A percentile compares a stretch with the other conserved stretches of the same genome.
Evolutionary conservation across 2,797 vertebrate species (phyloP).

Genomic region (Amniataba percoides): DNA sequence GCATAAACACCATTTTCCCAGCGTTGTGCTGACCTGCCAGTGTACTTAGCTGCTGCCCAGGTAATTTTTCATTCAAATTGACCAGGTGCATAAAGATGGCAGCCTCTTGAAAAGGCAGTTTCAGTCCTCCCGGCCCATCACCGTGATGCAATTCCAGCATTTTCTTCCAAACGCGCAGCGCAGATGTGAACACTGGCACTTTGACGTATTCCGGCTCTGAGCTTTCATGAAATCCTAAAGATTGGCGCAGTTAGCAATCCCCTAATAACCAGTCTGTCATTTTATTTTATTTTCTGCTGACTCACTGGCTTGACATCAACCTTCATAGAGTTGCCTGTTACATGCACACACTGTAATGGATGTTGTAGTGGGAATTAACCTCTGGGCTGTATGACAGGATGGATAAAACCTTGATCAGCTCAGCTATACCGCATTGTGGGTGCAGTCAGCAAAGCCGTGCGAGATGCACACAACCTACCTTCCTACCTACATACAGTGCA

Average conservation of each 20-base stretch:
- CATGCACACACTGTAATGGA: background rate
- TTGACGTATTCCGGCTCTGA: slow-evolving; percentile 10
- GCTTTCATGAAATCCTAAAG: slow-evolving; percentile 26
- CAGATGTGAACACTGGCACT: slow-evolving; percentile 58
- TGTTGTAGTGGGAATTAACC: slow-evolving; percentile 1
- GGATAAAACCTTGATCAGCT: slow-evolving; percentile 21
- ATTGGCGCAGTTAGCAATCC: background rate
- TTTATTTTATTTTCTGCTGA: slow-evolving; percentile 18
- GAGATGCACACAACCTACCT: slow-evolving; percentile 1
- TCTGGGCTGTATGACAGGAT: background rate
- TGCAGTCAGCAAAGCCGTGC: background rate
- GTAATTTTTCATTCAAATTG: slow-evolving; percentile 84
- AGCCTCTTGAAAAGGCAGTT: slow-evolving; percentile 75
- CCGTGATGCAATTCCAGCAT: slow-evolving; percentile 51
- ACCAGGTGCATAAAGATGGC: slow-evolving; percentile 82
- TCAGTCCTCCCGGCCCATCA: slow-evolving; percentile 52
- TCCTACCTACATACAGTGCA: slow-evolving; percentile 6
- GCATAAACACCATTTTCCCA: slow-evolving; percentile 71
- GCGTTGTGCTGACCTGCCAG: slow-evolving; percentile 80
- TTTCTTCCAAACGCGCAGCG: slow-evolving; percentile 50
- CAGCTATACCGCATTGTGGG: slow-evolving; percentile 11
- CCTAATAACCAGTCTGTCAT: background rate
- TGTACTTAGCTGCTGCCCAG: slow-evolving; percentile 77
- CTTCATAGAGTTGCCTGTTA: background rate
- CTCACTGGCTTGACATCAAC: background rate